phyloP scores from a whole-genome alignment of 64 coral and sea anemone species.

The Catalaphyllia jardinei region DNA sequence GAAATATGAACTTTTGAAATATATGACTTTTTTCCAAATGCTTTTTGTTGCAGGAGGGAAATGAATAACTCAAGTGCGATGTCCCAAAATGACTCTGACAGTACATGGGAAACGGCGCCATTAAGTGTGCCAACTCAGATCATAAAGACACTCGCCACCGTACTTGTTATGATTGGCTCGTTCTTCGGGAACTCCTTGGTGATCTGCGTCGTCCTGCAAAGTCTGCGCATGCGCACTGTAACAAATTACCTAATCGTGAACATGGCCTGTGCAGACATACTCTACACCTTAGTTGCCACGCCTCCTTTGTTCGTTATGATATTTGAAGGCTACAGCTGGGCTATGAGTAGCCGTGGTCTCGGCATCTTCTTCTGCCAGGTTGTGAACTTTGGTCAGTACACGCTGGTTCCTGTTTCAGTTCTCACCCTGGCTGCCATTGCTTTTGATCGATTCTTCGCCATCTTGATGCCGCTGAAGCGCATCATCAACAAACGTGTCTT shows the following conservation, averaged over 20 bases:
- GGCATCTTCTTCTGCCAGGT: conserved; percentile 57
- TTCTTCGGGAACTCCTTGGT: conserved; percentile 55
- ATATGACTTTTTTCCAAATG: neutral
- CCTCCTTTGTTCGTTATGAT: conserved; percentile 51
- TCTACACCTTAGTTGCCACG: conserved; percentile 38
- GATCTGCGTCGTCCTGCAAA: conserved; percentile 37
- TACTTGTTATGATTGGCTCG: conserved; percentile 20
- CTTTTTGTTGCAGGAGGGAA: neutral
- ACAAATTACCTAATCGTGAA: conserved; percentile 66
- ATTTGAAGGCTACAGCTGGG: conserved; percentile 32
- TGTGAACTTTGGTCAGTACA: conserved; percentile 60
- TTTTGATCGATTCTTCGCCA: conserved; percentile 68
- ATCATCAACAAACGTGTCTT: conserved; percentile 60
- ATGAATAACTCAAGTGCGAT: conserved; percentile 27
- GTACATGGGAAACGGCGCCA: neutral
- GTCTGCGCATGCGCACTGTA: conserved; percentile 42
- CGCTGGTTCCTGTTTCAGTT: conserved; percentile 46
- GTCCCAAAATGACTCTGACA: neutral
- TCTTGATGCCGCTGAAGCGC: conserved; percentile 50
- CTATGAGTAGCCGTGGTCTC: conserved; percentile 4
- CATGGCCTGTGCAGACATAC: conserved; percentile 59
- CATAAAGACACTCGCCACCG: neutral
- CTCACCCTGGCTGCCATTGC: conserved; percentile 63
- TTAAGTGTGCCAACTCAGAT: neutral
- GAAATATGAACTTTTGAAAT: no score